Conservation (phyloP, 2,797 vertebrate genomes). For the Carapus acus region DNA sequence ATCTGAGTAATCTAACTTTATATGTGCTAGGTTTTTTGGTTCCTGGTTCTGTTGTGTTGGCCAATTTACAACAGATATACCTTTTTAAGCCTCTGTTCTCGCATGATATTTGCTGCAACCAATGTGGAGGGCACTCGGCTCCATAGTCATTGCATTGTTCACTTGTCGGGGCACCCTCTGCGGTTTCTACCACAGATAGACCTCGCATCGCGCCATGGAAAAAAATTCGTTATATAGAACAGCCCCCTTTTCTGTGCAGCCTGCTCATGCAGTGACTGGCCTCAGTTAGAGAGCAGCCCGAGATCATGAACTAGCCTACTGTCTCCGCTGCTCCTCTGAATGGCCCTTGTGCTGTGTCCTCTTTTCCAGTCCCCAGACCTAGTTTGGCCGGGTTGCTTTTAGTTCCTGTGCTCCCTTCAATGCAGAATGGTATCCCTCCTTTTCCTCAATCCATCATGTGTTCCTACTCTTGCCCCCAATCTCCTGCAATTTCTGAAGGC, state of each 20-base stretch:
- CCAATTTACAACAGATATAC: too few relatives aligned
- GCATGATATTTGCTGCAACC: constrained; percentile 11
- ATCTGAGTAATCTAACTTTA: too few relatives aligned
- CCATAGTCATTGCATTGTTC: constrained; percentile 12
- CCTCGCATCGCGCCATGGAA: constrained; percentile 20
- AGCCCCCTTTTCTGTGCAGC: constrained; percentile 32
- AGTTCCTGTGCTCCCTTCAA: constrained; percentile 43
- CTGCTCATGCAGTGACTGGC: constrained; percentile 47
- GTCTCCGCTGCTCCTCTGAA: constrained; percentile 53
- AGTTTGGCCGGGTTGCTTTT: constrained; percentile 31
- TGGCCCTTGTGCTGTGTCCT: constrained; percentile 43
- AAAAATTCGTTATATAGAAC: constrained; percentile 13
- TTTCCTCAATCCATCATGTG: constrained; percentile 48
- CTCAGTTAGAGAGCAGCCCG: constrained; percentile 47
- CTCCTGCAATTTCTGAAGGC: constrained; percentile 25
- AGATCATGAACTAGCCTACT: constrained; percentile 47
- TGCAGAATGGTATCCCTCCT: constrained; percentile 31
- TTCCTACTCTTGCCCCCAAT: constrained; percentile 39
- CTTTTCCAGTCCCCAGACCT: constrained; percentile 34
- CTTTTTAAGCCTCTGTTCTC: too few relatives aligned
- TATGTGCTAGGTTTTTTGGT: too few relatives aligned
- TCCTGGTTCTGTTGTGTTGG: too few relatives aligned
- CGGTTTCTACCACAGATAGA: constrained; percentile 28
- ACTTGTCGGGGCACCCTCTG: constrained; percentile 25
- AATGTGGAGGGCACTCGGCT: constrained; percentile 11